Percentiles rank a stretch among this genome's conserved stretches.
These are phyloP conservation scores for Hippoglossus stenolepis DNA, from an alignment of 2,113 vertebrate species.

Conservation along the genomic window DNA sequence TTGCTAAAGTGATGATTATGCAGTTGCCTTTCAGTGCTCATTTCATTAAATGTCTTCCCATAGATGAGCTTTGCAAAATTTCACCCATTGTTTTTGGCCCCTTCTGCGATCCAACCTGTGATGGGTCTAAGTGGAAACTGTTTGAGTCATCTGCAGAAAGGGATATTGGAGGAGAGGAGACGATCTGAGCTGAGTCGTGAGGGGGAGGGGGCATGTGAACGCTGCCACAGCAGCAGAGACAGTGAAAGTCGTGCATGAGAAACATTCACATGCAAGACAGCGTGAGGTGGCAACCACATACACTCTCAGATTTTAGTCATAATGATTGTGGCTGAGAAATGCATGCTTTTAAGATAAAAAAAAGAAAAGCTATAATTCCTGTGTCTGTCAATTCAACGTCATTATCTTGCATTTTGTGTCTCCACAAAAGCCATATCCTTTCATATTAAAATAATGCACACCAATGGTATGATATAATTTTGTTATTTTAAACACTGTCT, in stretches of 20 bases:
- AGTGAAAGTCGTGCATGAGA: slow-evolving; percentile 57
- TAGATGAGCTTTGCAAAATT: not conserved
- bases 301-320: slow-evolving; percentile 33
- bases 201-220: slow-evolving; percentile 50
- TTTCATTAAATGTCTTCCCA: not conserved
- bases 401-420: not conserved
- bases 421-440: not conserved
- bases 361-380: not conserved
- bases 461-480: not conserved
- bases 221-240: slow-evolving; percentile 57
- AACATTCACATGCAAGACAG: slow-evolving; percentile 74
- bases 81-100: not conserved
- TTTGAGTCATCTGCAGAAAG: slow-evolving; percentile 46
- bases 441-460: not conserved
- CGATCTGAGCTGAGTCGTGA: slow-evolving; percentile 28
- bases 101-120: slow-evolving; percentile 2
- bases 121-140: slow-evolving; percentile 15
- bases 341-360: slow-evolving; percentile 1
- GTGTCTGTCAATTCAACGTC: not conserved
- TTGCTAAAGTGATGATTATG: not conserved
- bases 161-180: slow-evolving; percentile 39
- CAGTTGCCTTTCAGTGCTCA: not conserved
- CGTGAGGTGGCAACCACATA: slow-evolving; percentile 66
- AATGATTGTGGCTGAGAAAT: slow-evolving; percentile 10
- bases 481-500: not conserved